These are phyloP conservation scores for Leptodactylus fallax DNA, from an alignment of 2,797 vertebrate genomes.

Conservation along the genomic window DNA sequence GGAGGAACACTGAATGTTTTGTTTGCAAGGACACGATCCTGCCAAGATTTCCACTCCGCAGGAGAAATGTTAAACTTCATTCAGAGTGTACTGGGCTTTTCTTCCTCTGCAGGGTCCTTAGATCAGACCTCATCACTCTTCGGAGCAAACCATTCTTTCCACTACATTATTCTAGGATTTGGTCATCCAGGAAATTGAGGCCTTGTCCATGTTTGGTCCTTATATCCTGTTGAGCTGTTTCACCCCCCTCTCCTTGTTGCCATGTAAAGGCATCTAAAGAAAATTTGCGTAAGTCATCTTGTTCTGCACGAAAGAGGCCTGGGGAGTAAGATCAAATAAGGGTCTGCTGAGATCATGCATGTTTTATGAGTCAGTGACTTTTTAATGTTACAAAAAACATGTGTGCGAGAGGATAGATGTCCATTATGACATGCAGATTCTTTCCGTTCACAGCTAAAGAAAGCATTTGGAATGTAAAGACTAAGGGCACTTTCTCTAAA, in stretches of 20 bases:
- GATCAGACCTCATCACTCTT: constrained; percentile 41
- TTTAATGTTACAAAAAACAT: constrained; percentile 30
- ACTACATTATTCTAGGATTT: constrained; percentile 49
- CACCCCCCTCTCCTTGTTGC: background rate
- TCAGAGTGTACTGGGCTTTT: constrained; percentile 29
- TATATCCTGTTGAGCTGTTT: background rate
- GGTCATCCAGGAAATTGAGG: background rate
- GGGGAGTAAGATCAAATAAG: constrained; percentile 23
- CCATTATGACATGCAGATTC: constrained; percentile 15
- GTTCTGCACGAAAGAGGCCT: constrained; percentile 24
- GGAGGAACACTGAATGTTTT: constrained; percentile 43
- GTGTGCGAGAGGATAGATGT: background rate
- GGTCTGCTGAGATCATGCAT: constrained; percentile 41
- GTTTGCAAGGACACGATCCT: constrained; percentile 41
- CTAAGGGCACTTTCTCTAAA: background rate
- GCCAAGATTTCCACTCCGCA: constrained; percentile 53
- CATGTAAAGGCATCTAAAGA: constrained; percentile 67
- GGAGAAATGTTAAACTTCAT: constrained; percentile 50
- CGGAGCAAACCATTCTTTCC: constrained; percentile 51
- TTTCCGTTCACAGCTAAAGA: constrained; percentile 3
- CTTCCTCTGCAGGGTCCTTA: constrained; percentile 13
- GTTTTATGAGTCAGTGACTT: constrained; percentile 20
- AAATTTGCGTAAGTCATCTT: constrained; percentile 31
- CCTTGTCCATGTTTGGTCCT: constrained; percentile 8
- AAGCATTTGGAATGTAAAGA: background rate